phyloP scores from a whole-genome alignment of 1,140 invertebrate species.

The Macrobrachium rosenbergii region DNA sequence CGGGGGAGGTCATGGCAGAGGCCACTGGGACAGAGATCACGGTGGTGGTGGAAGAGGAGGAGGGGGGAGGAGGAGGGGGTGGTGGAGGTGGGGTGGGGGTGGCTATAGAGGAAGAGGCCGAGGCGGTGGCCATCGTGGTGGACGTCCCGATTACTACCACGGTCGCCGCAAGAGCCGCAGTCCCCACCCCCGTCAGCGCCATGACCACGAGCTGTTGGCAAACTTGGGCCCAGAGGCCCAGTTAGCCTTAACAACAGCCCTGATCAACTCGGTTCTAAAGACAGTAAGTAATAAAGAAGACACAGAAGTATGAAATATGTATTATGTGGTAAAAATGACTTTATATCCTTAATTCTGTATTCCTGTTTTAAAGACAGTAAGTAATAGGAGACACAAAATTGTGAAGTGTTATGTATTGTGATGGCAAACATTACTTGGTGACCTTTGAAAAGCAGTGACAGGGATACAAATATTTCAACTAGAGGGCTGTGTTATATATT shows the following conservation, averaged over 20 bases:
- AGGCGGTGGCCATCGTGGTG: constrained; percentile 2
- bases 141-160: constrained; percentile 30
- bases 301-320: background rate
- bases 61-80: constrained; percentile 12
- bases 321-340: background rate
- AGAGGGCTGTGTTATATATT: too few species aligned
- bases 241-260: constrained; percentile 45
- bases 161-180: constrained; percentile 24
- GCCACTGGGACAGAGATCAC: constrained; percentile 3
- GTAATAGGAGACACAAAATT: background rate
- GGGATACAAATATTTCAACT: too few species aligned
- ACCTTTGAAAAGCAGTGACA: too few species aligned
- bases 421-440: too few species aligned
- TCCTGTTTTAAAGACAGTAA: background rate
- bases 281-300: constrained; percentile 18
- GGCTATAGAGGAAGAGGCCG: constrained; percentile 34
- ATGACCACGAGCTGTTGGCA: constrained; percentile 46
- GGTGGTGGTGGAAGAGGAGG: constrained; percentile 18
- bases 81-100: constrained; percentile 30
- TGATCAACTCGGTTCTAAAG: constrained; percentile 49
- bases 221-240: constrained; percentile 53
- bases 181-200: background rate
- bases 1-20: background rate
- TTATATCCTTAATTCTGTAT: background rate
- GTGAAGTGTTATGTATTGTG: background rate